Evolutionary conservation across 1,140 invertebrate species (phyloP).

Genomic region (Copidosoma floridanum): DNA sequence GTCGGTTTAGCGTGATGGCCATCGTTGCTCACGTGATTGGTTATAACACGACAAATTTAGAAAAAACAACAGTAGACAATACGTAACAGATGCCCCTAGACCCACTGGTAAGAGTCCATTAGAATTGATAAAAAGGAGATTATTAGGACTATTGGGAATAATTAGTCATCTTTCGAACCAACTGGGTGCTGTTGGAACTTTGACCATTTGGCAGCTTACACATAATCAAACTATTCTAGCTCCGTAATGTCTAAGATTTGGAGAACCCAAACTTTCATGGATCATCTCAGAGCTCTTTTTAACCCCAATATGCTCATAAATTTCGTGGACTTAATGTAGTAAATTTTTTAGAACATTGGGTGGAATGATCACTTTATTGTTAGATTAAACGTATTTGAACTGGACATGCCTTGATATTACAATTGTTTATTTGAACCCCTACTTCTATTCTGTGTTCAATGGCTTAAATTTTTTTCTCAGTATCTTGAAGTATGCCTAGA

Average conservation of each 20-base stretch:
- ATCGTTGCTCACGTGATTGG: constrained; percentile 35
- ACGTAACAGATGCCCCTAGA: constrained; percentile 48
- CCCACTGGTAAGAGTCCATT: constrained; percentile 39
- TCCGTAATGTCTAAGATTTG: neutral
- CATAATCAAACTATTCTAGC: neutral
- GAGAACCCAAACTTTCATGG: constrained; percentile 14
- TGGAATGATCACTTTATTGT: no score
- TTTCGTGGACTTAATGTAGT: constrained; percentile 22
- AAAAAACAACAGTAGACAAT: constrained; percentile 45
- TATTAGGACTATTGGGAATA: neutral
- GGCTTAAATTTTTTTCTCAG: no score
- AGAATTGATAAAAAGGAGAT: constrained; percentile 22
- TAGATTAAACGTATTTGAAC: no score
- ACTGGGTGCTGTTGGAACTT: constrained; percentile 9
- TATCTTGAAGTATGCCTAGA: no score
- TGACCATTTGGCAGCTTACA: constrained; percentile 21
- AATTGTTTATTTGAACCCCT: no score
- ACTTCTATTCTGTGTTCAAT: no score
- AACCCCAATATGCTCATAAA: constrained; percentile 21
- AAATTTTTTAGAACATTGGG: no score
- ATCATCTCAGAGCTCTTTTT: constrained; percentile 6
- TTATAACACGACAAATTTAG: constrained; percentile 49
- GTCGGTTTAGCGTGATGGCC: neutral
- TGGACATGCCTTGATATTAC: no score
- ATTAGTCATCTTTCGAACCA: neutral